Evolutionary conservation across 2,797 vertebrate genomes (phyloP).

Genomic region (Semotilus atromaculatus): DNA sequence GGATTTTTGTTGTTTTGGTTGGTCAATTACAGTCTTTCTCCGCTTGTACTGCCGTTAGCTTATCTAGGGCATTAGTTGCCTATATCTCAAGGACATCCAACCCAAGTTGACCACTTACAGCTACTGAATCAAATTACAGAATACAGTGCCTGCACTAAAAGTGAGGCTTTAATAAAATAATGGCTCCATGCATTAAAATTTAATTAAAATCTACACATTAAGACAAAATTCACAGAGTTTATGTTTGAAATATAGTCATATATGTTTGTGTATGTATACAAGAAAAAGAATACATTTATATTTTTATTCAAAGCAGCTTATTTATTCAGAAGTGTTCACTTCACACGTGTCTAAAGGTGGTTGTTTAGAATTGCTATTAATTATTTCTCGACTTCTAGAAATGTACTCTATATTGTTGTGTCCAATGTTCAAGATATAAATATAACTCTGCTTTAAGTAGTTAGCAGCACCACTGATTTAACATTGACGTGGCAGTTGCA

Average conservation of each 20-base stretch:
- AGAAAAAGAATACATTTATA: not conserved
- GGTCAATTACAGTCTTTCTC: not conserved
- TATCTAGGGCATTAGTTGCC: slow-evolving; percentile 18
- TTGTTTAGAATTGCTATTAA: not conserved
- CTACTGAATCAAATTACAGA: slow-evolving; percentile 4
- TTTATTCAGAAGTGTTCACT: not conserved
- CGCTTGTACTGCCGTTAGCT: not conserved
- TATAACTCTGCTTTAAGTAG: slow-evolving; percentile 1
- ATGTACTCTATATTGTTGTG: not conserved
- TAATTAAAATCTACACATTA: not conserved
- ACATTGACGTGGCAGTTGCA: slow-evolving; percentile 4
- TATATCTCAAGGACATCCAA: slow-evolving; percentile 19
- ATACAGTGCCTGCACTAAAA: not conserved
- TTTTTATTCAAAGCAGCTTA: not conserved
- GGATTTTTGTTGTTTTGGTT: not conserved
- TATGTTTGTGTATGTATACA: not conserved
- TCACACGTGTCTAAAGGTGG: not conserved
- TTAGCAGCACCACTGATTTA: slow-evolving; percentile 17
- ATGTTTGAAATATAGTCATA: not conserved
- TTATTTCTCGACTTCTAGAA: not conserved
- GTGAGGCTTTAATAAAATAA: not conserved
- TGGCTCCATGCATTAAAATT: not conserved
- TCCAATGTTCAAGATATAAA: not conserved
- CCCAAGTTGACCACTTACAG: slow-evolving; percentile 17
- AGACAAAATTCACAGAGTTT: not conserved